Evolutionary conservation across 1,140 invertebrate species (phyloP).

Genomic region (Cyclina sinensis): DNA sequence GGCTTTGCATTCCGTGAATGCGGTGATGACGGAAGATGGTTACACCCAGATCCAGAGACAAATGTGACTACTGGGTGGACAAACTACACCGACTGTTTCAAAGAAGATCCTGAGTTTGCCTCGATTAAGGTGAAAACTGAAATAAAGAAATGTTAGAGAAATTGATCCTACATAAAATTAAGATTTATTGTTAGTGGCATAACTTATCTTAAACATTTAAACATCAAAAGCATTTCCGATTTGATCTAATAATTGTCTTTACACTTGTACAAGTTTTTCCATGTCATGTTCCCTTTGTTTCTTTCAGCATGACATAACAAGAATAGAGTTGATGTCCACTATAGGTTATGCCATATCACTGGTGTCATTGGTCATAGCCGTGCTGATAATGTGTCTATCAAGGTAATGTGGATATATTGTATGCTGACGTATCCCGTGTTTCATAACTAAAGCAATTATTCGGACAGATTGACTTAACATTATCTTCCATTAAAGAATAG

Average conservation of each 20-base stretch:
- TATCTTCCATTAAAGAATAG: no score
- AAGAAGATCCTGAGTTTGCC: constrained; percentile 21
- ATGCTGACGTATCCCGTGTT: no score
- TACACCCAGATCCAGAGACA: not conserved
- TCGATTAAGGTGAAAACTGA: not conserved
- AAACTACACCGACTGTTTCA: constrained; percentile 53
- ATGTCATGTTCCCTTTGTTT: constrained; percentile 28
- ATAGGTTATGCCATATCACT: constrained; percentile 92
- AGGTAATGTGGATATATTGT: no score
- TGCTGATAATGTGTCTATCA: constrained; percentile 88
- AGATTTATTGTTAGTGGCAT: no score
- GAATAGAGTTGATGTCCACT: constrained; percentile 90
- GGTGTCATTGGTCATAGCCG: constrained; percentile 89
- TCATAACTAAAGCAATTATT: no score
- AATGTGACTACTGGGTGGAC: constrained; percentile 36
- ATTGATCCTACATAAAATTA: no score
- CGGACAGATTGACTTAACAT: no score
- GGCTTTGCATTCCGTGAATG: constrained; percentile 43
- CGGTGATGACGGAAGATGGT: constrained; percentile 21
- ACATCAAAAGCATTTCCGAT: no score
- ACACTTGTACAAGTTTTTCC: no score
- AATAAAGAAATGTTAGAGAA: no score
- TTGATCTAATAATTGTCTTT: no score
- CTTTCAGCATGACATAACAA: constrained; percentile 88
- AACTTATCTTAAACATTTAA: no score